phyloP scores from a whole-genome alignment of 1,140 invertebrate species.

The Teleopsis dalmanni region DNA sequence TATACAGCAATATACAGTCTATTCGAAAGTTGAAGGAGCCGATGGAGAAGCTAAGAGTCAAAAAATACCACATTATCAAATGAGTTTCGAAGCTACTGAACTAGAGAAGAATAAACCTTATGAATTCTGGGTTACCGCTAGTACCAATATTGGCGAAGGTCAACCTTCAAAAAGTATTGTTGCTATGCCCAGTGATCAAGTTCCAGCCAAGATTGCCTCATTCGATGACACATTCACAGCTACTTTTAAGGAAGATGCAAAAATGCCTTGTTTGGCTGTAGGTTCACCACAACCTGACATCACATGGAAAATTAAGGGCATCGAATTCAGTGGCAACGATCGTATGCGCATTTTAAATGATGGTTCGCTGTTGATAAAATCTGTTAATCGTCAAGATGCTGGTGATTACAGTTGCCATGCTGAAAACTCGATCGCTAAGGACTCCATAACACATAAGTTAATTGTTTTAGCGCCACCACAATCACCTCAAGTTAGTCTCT shows the following conservation, averaged over 20 bases:
- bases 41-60: slow-evolving; percentile 59
- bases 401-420: slow-evolving; percentile 87
- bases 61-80: slow-evolving; percentile 53
- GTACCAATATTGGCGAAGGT: slow-evolving; percentile 87
- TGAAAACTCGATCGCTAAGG: slow-evolving; percentile 86
- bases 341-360: slow-evolving; percentile 76
- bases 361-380: slow-evolving; percentile 82
- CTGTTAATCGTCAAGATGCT: slow-evolving; percentile 80
- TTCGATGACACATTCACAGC: slow-evolving; percentile 85
- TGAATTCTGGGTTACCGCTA: slow-evolving; percentile 92
- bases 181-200: slow-evolving; percentile 74
- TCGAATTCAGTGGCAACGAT: slow-evolving; percentile 51
- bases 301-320: slow-evolving; percentile 67
- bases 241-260: slow-evolving; percentile 85
- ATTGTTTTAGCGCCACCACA: slow-evolving; percentile 80
- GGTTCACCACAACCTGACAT: slow-evolving; percentile 82
- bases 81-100: slow-evolving; percentile 77
- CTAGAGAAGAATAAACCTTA: slow-evolving; percentile 73
- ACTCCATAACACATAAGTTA: slow-evolving; percentile 82
- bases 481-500: slow-evolving; percentile 68
- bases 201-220: slow-evolving; percentile 86
- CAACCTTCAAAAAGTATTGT: slow-evolving; percentile 78
- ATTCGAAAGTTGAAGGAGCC: slow-evolving; percentile 69
- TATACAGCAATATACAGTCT: slow-evolving; percentile 88
- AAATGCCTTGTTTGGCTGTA: slow-evolving; percentile 82